phyloP scores from a whole-genome alignment of 2,797 vertebrate species.

The Falco cherrug region DNA sequence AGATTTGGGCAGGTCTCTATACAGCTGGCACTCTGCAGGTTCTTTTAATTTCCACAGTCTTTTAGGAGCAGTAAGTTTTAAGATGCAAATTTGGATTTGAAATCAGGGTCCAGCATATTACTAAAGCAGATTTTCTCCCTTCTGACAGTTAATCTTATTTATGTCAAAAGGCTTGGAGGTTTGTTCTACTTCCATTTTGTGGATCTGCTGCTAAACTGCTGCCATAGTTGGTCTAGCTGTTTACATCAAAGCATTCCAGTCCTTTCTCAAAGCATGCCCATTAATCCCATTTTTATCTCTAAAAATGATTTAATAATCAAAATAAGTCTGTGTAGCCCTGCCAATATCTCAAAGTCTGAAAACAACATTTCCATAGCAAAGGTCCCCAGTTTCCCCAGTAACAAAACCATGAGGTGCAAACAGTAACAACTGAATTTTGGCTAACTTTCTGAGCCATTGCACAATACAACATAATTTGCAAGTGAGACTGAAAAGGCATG shows the following conservation, averaged over 20 bases:
- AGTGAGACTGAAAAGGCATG: neutral
- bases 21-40: neutral
- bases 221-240: neutral
- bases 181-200: neutral
- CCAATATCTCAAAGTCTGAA: neutral
- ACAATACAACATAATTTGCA: neutral
- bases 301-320: neutral
- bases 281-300: neutral
- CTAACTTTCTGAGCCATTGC: neutral
- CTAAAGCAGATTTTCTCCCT: neutral
- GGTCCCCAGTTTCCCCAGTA: constrained; percentile 7
- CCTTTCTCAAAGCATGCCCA: neutral
- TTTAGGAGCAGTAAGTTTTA: neutral
- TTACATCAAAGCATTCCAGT: neutral
- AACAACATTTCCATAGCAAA: neutral
- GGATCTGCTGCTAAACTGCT: neutral
- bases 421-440: neutral
- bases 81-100: neutral
- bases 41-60: neutral
- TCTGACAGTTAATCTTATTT: neutral
- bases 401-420: constrained; percentile 1
- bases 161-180: neutral
- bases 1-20: neutral
- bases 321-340: neutral
- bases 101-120: neutral